Conservation (phyloP, 2,888 invertebrate species). For the Chymomyza fuscimana region DNA sequence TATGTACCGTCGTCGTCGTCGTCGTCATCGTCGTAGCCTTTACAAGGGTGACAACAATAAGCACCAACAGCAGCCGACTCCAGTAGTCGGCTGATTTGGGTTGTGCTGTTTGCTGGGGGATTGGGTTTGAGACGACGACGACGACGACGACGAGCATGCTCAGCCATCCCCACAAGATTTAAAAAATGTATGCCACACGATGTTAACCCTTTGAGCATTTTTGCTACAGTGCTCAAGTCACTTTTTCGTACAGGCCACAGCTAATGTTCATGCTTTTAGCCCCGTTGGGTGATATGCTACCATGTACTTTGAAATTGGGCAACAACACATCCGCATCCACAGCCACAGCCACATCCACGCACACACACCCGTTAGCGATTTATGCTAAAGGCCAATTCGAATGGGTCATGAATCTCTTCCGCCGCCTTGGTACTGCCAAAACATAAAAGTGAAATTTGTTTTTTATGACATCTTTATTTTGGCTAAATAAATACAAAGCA, state of each 20-base stretch:
- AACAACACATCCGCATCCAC: constrained; percentile 4
- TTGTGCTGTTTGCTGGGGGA: not conserved
- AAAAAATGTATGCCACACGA: constrained; percentile 60
- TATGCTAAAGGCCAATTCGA: constrained; percentile 51
- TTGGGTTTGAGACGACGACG: constrained; percentile 7
- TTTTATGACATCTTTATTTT: constrained; percentile 76
- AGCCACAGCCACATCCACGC: too few relatives aligned
- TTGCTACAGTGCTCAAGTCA: not conserved
- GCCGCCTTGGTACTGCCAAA: constrained; percentile 57
- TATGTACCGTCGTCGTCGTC: constrained; percentile 13
- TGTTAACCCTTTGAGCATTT: constrained; percentile 18
- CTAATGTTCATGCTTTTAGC: constrained; percentile 27
- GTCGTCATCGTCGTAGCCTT: constrained; percentile 1
- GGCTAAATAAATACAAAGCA: constrained; percentile 74
- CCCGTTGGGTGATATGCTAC: constrained; percentile 54
- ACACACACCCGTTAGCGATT: not conserved
- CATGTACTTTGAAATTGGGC: constrained; percentile 20
- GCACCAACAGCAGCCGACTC: constrained; percentile 17
- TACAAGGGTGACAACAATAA: constrained; percentile 67
- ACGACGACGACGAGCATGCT: constrained; percentile 15
- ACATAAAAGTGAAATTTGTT: constrained; percentile 74
- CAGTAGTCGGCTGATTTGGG: not conserved
- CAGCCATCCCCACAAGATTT: constrained; percentile 22
- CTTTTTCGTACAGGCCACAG: not conserved
- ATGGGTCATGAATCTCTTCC: constrained; percentile 67